Evolutionary conservation across 2,113 vertebrate species (phyloP).

Genomic region (Ptyas mucosa): DNA sequence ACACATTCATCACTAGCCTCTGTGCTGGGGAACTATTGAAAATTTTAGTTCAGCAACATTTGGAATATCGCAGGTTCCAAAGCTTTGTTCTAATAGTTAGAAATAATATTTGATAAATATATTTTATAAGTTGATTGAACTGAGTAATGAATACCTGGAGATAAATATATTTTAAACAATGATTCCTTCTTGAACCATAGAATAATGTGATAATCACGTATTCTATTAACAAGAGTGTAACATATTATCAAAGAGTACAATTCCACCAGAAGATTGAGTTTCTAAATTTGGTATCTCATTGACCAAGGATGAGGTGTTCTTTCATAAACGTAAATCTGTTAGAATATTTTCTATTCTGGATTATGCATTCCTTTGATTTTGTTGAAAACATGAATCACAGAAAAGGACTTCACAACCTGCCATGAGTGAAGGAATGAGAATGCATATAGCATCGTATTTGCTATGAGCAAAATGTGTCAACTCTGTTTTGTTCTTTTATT

Average conservation of each 20-base stretch:
- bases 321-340: not conserved
- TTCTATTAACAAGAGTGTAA: not conserved
- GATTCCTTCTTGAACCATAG: not conserved
- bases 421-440: not conserved
- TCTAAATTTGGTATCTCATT: not conserved
- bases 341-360: not conserved
- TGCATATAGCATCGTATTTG: not conserved
- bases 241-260: not conserved
- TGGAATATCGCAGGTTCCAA: not conserved
- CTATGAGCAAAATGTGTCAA: not conserved
- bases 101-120: not conserved
- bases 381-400: not conserved
- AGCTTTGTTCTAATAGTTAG: not conserved
- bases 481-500: not conserved
- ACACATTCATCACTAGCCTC: not conserved
- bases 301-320: not conserved
- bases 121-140: not conserved
- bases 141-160: not conserved
- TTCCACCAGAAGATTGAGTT: not conserved
- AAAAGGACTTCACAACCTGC: not conserved
- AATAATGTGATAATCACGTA: not conserved
- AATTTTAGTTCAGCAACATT: not conserved
- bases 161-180: not conserved
- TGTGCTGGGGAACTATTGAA: not conserved
- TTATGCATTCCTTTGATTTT: not conserved